Conservation (phyloP, 2,113 vertebrate species). For the Platysteira castanea region DNA sequence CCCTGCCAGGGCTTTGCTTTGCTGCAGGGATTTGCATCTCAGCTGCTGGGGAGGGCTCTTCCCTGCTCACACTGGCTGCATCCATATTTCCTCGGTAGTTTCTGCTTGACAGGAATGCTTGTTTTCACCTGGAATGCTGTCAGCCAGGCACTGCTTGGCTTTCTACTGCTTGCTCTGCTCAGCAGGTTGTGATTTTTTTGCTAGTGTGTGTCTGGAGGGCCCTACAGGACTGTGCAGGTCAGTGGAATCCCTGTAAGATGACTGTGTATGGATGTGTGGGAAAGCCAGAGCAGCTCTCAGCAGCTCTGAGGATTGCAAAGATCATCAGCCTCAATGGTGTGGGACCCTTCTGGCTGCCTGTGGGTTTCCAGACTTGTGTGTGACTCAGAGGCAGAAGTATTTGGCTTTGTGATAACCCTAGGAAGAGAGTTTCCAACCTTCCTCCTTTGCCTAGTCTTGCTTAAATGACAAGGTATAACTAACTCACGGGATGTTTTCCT, state of each 20-base stretch:
- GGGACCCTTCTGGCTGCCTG: not conserved
- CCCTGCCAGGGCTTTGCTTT: not conserved
- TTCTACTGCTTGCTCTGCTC: not conserved
- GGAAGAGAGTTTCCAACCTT: not conserved
- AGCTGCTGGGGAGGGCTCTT: not conserved
- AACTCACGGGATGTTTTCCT: not conserved
- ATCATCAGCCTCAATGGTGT: rapidly evolving
- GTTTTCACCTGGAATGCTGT: not conserved
- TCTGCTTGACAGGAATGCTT: not conserved
- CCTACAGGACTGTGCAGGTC: not conserved
- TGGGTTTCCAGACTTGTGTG: not conserved
- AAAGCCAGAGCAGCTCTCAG: not conserved
- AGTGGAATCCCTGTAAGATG: not conserved
- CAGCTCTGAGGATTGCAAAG: not conserved
- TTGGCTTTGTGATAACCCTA: not conserved
- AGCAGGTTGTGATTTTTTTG: not conserved
- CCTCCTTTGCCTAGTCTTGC: not conserved
- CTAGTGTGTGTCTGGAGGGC: not conserved
- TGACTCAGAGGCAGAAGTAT: rapidly evolving
- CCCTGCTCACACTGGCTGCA: rapidly evolving
- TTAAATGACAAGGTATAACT: not conserved
- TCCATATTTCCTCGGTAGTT: not conserved
- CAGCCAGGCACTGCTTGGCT: not conserved
- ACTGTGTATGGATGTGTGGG: rapidly evolving
- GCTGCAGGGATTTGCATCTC: not conserved